phyloP scores from a whole-genome alignment of 2,797 vertebrate genomes.

The Pitangus sulphuratus region DNA sequence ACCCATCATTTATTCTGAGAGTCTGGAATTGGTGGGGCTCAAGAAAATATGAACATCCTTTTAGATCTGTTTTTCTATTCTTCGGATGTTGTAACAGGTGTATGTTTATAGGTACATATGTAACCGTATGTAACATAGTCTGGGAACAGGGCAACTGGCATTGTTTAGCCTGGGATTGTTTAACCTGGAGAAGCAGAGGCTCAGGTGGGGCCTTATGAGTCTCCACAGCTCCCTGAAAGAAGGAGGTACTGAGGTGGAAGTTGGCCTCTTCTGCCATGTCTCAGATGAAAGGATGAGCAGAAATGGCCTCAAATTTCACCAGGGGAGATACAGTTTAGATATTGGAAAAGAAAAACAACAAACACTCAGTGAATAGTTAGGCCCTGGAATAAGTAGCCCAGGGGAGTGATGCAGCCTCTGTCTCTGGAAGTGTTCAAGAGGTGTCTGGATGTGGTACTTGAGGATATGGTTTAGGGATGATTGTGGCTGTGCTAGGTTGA shows the following conservation, averaged over 20 bases:
- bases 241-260: rapidly evolving
- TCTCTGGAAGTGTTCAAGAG: background rate
- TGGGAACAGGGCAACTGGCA: background rate
- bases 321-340: background rate
- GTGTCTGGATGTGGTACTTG: background rate
- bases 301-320: background rate
- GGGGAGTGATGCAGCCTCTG: background rate
- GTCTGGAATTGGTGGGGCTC: background rate
- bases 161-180: background rate
- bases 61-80: background rate
- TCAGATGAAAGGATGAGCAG: background rate
- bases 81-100: background rate
- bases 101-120: background rate
- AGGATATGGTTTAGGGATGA: background rate
- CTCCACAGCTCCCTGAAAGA: background rate
- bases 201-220: background rate
- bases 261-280: background rate
- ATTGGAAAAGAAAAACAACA: too few species aligned
- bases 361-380: background rate
- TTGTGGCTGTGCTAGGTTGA: background rate
- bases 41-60: background rate
- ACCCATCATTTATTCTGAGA: background rate
- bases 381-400: background rate
- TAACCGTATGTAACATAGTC: background rate
- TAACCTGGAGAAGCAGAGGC: background rate